Base-by-base conservation (phyloP, 2,113 vertebrate genomes). In the Cinclus cinclus region DNA sequence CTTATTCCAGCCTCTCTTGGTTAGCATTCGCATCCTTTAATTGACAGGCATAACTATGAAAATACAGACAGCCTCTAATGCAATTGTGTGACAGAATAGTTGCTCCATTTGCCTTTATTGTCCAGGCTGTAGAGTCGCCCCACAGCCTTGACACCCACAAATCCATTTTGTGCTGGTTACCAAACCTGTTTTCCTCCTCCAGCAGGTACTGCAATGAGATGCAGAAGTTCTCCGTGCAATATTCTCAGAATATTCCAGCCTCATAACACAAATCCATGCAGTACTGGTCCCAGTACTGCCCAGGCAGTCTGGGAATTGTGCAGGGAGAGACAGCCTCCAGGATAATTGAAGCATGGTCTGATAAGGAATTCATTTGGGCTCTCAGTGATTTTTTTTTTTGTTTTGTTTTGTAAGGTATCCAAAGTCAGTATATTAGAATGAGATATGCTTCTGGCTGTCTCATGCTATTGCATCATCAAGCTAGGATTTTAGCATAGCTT, bases 41-140 rank as follows among this genome's bases (percentile, higher is more conserved):
- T 8, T 56, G 50, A 35, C 33, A 30, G 22, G 6, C 39, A 3
- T 52, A 73, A 50, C 37, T 75, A 0, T 39, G 19, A 60, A 79
- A 79, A 47, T 64, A 24, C 0, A 6, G 25, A 7, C 9, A 25
- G 6, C 16, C 24, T 64, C 25, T 8, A 8, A 5, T 2, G 11
- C 22, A 73, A 1, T 64, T 2, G 2, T 11, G 16, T 3, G 1
- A 13, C 37, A 23, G 25, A 60, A 2, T 19, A 33, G 24, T 53
- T 39, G 31, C 31, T 67, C 44, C 18, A 0, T 75, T 65, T 83
- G 33, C 46, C 28, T 70, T 49, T 63, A 35, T 58, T 84, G 37
- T 58, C 64, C 37, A 20, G 55, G 22, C 52, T 62, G 55, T 55
- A 20, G 33, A 27, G 18, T 46, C 90, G 23, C 52, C 44, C 4